Base-by-base conservation (phyloP, 2,888 invertebrate genomes). In the Lasioglossum oenotherae region DNA sequence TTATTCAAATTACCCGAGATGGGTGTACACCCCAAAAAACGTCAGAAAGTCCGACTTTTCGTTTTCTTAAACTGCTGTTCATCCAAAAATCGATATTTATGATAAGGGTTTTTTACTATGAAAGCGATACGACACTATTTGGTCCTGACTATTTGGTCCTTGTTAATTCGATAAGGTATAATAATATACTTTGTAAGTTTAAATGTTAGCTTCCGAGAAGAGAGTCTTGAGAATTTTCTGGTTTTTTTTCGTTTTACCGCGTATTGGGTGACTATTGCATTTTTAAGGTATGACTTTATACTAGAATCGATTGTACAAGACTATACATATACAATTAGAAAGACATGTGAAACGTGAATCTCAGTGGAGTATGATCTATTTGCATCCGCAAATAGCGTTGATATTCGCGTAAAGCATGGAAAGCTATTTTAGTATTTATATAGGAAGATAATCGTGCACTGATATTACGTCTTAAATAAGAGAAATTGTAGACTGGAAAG, bases 11-110 rank as follows among this genome's bases (percentile, higher is more conserved):
- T 88, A 87, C 89, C 88, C 87, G 89, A 91, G 86, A 91, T 79
- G 88, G 89, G 87, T 89, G 89, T 85, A 90, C 87, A 89, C 88
- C 89, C 90, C 88, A 92, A 92, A 91, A 92, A 91, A 84, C 91
- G 89, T 89, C 89, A 89, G 91, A 93, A 92, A 92, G 91, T 88
- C 88, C 90, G 90, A 89, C 91, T 92, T 91, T 92, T 93, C 81
- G 91, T 93, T 91, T 92, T 92, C 91, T 89, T 93, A 87, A 93
- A 92, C 88, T 93, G 93, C 92, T 93, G 93, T 88, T 93, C 92
- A 78, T 90, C 93, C 80, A 92, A 90, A 92, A 91, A 92, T 81
- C 91, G 84, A 91, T 91, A 89, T 86, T 83, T 89, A 80, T 90
- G 75, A 83, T 89, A 83, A 87, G 85, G 69, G 46, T 80, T 53